Conservation (phyloP, 2,888 invertebrate genomes). For the Lasioglossum lativentre region DNA sequence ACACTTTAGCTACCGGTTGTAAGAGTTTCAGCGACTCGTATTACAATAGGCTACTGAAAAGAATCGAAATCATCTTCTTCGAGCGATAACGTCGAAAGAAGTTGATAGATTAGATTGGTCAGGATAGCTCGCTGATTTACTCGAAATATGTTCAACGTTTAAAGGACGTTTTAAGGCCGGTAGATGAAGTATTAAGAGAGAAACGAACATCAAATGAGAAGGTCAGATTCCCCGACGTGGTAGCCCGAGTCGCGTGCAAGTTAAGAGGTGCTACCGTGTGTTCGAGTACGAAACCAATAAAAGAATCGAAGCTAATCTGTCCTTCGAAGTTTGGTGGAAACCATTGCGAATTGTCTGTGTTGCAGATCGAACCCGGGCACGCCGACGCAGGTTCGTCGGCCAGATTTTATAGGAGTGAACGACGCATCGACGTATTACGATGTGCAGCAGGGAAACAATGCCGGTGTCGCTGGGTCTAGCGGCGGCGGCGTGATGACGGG, state of each 20-base stretch:
- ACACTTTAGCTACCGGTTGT: background rate
- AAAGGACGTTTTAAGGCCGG: background rate
- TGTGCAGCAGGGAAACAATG: conserved; percentile 77
- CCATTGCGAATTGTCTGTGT: conserved; percentile 64
- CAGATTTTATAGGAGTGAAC: conserved; percentile 93
- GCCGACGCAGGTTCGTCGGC: conserved; percentile 94
- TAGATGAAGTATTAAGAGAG: background rate
- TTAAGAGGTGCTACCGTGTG: conserved; percentile 6
- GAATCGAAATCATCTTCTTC: background rate
- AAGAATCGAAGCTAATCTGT: background rate
- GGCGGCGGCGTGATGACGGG: conserved; percentile 74
- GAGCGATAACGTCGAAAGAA: background rate
- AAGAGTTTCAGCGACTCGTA: background rate
- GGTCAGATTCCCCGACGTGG: background rate
- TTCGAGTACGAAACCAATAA: background rate
- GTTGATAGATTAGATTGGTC: background rate
- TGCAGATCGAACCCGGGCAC: conserved; percentile 96
- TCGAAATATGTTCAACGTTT: background rate
- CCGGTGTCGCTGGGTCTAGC: conserved; percentile 76
- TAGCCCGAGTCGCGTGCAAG: background rate
- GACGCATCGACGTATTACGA: conserved; percentile 83
- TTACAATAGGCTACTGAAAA: background rate
- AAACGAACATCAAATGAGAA: background rate
- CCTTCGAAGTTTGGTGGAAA: background rate
- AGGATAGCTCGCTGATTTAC: background rate